phyloP scores from a whole-genome alignment of 1,140 invertebrate genomes.

The Drosophila navojoa region DNA sequence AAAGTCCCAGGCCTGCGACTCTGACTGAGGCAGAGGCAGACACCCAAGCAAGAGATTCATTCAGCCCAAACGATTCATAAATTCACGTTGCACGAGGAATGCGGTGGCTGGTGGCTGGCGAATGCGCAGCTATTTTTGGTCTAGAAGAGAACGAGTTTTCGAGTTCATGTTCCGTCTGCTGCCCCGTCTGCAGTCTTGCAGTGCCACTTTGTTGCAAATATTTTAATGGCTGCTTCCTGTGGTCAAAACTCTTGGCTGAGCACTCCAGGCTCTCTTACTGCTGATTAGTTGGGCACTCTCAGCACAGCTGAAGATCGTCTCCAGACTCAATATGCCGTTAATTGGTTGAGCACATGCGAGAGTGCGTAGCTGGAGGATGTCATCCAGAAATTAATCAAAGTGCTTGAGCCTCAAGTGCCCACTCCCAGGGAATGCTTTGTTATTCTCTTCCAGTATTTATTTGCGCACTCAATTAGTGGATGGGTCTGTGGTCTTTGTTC shows the following conservation, averaged over 20 bases:
- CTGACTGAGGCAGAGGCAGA: slow-evolving; percentile 8
- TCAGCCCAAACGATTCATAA: slow-evolving; percentile 73
- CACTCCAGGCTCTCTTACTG: slow-evolving; percentile 15
- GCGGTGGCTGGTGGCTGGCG: slow-evolving; percentile 35
- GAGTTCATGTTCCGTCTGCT: background rate
- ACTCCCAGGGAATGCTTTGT: slow-evolving; percentile 21
- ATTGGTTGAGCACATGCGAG: slow-evolving; percentile 43
- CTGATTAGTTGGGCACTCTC: slow-evolving; percentile 1
- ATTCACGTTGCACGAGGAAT: slow-evolving; percentile 57
- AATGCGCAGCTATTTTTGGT: slow-evolving; percentile 44
- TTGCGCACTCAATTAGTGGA: slow-evolving; percentile 74
- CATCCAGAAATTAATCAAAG: slow-evolving; percentile 66
- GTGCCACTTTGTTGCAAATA: slow-evolving; percentile 32
- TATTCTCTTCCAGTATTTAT: slow-evolving; percentile 46
- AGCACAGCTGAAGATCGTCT: slow-evolving; percentile 20
- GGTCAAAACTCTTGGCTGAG: slow-evolving; percentile 47
- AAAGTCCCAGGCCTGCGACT: background rate
- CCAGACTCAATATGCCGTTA: slow-evolving; percentile 46
- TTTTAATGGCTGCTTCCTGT: slow-evolving; percentile 79
- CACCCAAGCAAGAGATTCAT: slow-evolving; percentile 64
- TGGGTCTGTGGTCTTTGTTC: slow-evolving; percentile 49
- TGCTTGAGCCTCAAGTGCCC: slow-evolving; percentile 44
- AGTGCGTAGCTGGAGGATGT: slow-evolving; percentile 52
- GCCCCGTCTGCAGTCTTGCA: background rate
- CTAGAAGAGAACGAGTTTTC: slow-evolving; percentile 33